Conservation (phyloP, 2,797 vertebrate species). For the Nothura maculosa region DNA sequence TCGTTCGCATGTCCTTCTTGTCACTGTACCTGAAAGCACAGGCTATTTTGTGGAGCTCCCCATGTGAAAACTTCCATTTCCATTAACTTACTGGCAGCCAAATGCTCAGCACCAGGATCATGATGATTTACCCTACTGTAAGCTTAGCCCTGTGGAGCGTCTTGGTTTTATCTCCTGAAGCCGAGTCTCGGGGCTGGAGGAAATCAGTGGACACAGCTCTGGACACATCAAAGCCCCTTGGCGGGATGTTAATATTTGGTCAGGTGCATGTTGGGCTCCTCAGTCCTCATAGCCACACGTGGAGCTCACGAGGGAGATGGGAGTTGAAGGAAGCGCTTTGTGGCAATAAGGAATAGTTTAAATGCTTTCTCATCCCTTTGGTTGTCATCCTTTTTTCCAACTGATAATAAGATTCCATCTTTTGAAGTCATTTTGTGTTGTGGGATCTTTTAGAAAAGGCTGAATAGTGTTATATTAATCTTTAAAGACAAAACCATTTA, state of each 20-base stretch:
- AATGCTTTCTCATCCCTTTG: conserved; percentile 48
- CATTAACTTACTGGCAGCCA: accelerated
- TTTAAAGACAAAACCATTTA: conserved; percentile 53
- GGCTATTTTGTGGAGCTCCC: not conserved
- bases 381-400: conserved; percentile 46
- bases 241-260: conserved; percentile 77
- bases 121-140: not conserved
- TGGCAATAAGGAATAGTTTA: conserved; percentile 51
- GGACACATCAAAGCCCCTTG: conserved; percentile 48
- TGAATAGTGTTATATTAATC: conserved; percentile 50
- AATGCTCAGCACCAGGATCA: accelerated
- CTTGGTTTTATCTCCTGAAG: conserved; percentile 28
- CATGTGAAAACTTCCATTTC: not conserved
- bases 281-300: conserved; percentile 45
- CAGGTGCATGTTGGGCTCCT: conserved; percentile 71
- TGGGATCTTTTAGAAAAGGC: conserved; percentile 65
- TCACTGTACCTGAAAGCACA: not conserved
- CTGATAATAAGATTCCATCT: not conserved
- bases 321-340: conserved; percentile 65
- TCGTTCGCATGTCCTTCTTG: not conserved
- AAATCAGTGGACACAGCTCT: not conserved
- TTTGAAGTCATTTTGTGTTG: conserved; percentile 61
- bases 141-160: not conserved
- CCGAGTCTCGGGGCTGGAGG: conserved; percentile 20
- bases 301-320: not conserved